Conservation (phyloP, 1,140 invertebrate species). For the Chlorops oryzae region DNA sequence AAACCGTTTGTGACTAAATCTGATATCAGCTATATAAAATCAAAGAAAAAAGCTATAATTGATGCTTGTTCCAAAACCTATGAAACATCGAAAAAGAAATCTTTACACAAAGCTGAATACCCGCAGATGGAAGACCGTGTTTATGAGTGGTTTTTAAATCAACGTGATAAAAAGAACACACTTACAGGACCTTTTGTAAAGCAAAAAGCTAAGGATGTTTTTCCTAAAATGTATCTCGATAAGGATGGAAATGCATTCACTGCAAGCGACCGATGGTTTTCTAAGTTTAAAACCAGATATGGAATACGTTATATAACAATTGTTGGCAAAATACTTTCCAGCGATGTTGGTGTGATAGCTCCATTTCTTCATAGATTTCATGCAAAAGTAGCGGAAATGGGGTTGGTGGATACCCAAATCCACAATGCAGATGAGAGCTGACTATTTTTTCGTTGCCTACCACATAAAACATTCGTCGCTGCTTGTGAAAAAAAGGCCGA, state of each 20-base stretch:
- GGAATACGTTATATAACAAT: slow-evolving; percentile 37
- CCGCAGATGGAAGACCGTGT: background rate
- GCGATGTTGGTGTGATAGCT: slow-evolving; percentile 20
- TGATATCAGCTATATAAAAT: slow-evolving; percentile 6
- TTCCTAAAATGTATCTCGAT: no score
- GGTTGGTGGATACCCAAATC: slow-evolving; percentile 30
- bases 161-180: slow-evolving; percentile 1
- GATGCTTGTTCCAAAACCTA: background rate
- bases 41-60: background rate
- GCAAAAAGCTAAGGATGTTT: background rate
- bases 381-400: slow-evolving; percentile 20
- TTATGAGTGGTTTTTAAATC: slow-evolving; percentile 7
- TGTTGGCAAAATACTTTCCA: slow-evolving; percentile 34
- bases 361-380: background rate
- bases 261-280: slow-evolving; percentile 29
- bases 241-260: slow-evolving; percentile 2
- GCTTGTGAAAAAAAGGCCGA: slow-evolving; percentile 24
- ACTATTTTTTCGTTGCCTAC: slow-evolving; percentile 38
- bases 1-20: background rate
- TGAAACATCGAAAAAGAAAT: background rate
- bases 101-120: background rate
- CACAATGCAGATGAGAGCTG: slow-evolving; percentile 48
- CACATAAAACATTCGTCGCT: slow-evolving; percentile 32
- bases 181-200: background rate
- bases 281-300: slow-evolving; percentile 32